Base-by-base conservation (phyloP, 35 echinoderm and acorn worm genomes). In the Ophiothrix spiculata region DNA sequence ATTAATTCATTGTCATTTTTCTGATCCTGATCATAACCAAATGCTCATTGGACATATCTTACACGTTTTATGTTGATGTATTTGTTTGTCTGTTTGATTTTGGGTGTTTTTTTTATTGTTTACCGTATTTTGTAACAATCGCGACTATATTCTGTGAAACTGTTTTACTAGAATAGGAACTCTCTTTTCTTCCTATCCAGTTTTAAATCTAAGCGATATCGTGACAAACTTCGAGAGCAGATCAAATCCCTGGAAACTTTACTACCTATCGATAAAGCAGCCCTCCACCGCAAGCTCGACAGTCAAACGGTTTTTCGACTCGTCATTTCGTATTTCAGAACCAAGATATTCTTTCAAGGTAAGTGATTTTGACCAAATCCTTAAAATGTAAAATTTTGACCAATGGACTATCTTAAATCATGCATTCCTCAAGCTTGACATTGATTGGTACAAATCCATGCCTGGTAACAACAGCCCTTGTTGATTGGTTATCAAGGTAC, bases 191-290 rank as follows among this genome's bases (percentile, higher is more conserved):
- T 35, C 36, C 33, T 84, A 74, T 76, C 46, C 37, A 99, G 96
- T 84, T 99, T 99, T 80, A 99, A 99, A 69, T 99, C 96, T 33
- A 99, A 99, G 75, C 81, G 96, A 15, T 99, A 99, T 89, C 40
- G 96, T 83, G 96, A 99, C 79, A 99, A 99, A 79, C 82, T 99
- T 56, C 75, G 96, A 12, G 96, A 99, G 77, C 96, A 99, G 76
- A 99, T 99, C 46, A 99, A 99, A 74, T 85, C 96, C 8, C 73
- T 99, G 77, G 96, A 99, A 77, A 94, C 91, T 63, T 76, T 99
- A 6, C 81, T 99, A 37, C 96, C 96, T 19, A 89, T 99, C 23
- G 96, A 99, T 60, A 99, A 93, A 77, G 92, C 96, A 17, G 91
- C 96, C 0, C 75, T 99, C 31, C 96, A 99, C 75, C 80, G 96